Conservation (phyloP, 2,888 invertebrate genomes). For the Allacma fusca region DNA sequence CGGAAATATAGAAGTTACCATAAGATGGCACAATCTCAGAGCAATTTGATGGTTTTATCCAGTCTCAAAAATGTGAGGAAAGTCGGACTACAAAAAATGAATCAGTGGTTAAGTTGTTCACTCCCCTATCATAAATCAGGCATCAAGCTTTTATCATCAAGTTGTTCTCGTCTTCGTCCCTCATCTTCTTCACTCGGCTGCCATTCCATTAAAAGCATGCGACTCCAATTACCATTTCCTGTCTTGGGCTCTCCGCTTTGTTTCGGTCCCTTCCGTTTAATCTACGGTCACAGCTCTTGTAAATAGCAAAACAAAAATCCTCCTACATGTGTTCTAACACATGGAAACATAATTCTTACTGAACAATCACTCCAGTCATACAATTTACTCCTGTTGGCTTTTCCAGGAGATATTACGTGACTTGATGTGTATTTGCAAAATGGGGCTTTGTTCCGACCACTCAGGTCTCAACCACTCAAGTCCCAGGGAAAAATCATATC, state of each 20-base stretch:
- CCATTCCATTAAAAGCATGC: constrained; percentile 48
- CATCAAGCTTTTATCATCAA: constrained; percentile 25
- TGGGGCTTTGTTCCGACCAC: too few relatives aligned
- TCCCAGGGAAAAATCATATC: too few relatives aligned
- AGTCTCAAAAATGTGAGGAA: background rate
- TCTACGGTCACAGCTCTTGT: constrained; percentile 1
- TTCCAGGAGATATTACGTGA: background rate
- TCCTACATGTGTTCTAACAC: constrained; percentile 9
- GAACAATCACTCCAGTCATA: background rate
- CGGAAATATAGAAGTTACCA: too few relatives aligned
- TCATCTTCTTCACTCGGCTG: constrained; percentile 25
- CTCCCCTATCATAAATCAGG: constrained; percentile 39
- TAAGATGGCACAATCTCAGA: background rate
- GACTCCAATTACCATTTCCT: constrained; percentile 51
- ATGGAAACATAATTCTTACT: background rate
- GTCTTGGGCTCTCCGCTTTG: constrained; percentile 37
- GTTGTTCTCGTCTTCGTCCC: constrained; percentile 1
- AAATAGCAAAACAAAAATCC: background rate
- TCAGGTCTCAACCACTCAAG: too few relatives aligned
- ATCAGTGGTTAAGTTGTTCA: constrained; percentile 27
- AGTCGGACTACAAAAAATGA: constrained; percentile 13
- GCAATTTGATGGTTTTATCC: constrained; percentile 9
- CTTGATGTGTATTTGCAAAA: background rate
- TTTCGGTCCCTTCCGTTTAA: constrained; percentile 28
- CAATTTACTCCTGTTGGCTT: background rate